Evolutionary conservation across 2,888 invertebrate genomes (phyloP), one percentile per base, ranked within the genome.

Genomic region (Steinernema hermaphroditum): DNA sequence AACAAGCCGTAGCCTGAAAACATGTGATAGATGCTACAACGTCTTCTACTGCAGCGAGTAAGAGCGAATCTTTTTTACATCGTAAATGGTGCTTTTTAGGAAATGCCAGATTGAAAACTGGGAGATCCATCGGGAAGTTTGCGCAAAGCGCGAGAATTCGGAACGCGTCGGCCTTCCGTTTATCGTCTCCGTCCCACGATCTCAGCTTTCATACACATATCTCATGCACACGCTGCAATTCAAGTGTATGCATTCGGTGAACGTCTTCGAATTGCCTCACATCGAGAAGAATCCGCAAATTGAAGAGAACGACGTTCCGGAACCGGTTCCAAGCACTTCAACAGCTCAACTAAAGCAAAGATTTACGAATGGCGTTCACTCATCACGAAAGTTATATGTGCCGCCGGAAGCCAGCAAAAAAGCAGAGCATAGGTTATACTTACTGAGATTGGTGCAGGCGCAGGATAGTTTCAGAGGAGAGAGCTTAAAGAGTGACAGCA

Each of bases 1-100:
- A 57, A 77, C 57, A 69, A 70, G 34, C n/a, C 14, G 32, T 72
- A 74, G 44, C 19, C 73, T 82, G 71, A 77, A 78, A 62, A 85
- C 84, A 68, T 89, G 89, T 80, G 86, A 87, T 32, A 87, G 87
- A 49, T 89, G 89, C 82, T 88, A 86, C 79, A 86, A 87, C 77
- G 88, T 87, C 1, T 88, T 87, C 75, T 89, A 89, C 84, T 89
- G 89, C 81, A 87, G 88, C 80, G 87, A 87, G 88, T 88, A 80
- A 72, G 78, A 50, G 0, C 6, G n/a, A 19, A 8, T 4, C 50
- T 62, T 32, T 32, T 62, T 1, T 34, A 62, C n/a, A 22, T 41
- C 12, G 50, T 19, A 41, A 27, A 22, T 19, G 57, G 12, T 71
- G 69, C 76, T 71, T 68, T 75, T 24, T 78, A 88, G 89, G 72